Conservation (phyloP, 2,888 invertebrate species). For the Hypomecis atomaria region DNA sequence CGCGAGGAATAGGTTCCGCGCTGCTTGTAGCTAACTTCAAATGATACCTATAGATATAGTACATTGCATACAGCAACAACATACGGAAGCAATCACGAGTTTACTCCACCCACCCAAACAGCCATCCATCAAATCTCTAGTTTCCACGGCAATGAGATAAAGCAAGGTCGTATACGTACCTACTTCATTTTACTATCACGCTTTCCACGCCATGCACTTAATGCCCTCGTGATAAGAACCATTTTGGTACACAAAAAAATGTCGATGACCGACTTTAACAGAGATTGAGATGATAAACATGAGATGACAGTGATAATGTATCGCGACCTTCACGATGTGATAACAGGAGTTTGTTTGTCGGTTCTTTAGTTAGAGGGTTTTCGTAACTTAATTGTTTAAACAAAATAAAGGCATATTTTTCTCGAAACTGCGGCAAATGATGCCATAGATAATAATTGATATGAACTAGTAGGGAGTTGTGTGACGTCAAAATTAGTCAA, state of each 20-base stretch:
- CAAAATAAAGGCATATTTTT: conserved; percentile 24
- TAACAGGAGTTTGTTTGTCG: conserved; percentile 39
- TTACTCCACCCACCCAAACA: conserved; percentile 19
- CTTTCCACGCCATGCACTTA: conserved; percentile 20
- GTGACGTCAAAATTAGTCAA: background rate
- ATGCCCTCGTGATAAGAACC: conserved; percentile 25
- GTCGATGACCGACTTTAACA: conserved; percentile 45
- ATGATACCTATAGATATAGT: background rate
- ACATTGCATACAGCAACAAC: background rate
- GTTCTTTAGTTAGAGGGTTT: conserved; percentile 25
- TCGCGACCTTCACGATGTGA: conserved; percentile 56
- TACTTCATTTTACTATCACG: conserved; percentile 16
- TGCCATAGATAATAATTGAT: background rate
- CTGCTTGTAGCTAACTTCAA: too few relatives aligned
- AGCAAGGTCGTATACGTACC: conserved; percentile 26
- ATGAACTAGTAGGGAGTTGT: background rate
- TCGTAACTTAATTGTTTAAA: conserved; percentile 28
- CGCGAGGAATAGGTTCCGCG: too few relatives aligned
- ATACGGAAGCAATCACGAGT: conserved; percentile 32
- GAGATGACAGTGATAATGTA: conserved; percentile 65
- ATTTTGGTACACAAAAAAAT: conserved; percentile 30
- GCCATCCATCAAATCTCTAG: conserved; percentile 39
- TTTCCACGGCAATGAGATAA: conserved; percentile 40
- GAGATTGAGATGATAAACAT: conserved; percentile 59
- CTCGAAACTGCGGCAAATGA: conserved; percentile 9